These are phyloP conservation scores for Athalia circularis DNA, from an alignment of 2,888 invertebrate genomes.

Conservation along the genomic window DNA sequence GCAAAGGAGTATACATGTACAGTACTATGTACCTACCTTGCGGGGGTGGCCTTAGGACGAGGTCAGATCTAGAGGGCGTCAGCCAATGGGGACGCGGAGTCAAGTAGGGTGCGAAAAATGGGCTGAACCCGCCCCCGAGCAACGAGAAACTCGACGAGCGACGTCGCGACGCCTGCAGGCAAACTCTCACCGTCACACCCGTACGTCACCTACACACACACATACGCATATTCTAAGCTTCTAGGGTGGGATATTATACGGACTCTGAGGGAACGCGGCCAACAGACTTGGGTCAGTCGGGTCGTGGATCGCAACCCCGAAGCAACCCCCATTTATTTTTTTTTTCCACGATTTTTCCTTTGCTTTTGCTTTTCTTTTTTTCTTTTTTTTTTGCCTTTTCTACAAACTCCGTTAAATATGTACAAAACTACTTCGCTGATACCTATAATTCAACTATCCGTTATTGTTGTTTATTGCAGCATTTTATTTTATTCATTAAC, in stretches of 20 bases:
- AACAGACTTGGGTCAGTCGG: constrained; percentile 71
- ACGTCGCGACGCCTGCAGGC: neutral
- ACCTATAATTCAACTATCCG: no score
- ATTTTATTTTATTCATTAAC: no score
- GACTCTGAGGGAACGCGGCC: constrained; percentile 56
- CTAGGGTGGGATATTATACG: neutral
- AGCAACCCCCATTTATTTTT: no score
- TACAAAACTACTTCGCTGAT: no score
- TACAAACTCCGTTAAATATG: no score
- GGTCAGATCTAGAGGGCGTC: constrained; percentile 69
- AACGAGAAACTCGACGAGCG: neutral
- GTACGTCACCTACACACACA: neutral
- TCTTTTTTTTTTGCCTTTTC: no score
- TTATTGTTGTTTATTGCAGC: no score
- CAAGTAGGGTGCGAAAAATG: constrained; percentile 73
- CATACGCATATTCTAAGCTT: neutral
- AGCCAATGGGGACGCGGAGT: constrained; percentile 70
- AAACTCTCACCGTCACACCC: neutral
- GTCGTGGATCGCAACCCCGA: constrained; percentile 71
- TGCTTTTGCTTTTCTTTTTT: neutral
- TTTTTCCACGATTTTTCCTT: neutral
- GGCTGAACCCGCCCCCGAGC: constrained; percentile 61
- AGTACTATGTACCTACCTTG: neutral
- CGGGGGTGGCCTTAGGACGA: constrained; percentile 60
- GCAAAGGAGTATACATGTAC: neutral